These are phyloP conservation scores for Drosophila chauvacae DNA, from an alignment of 1,140 invertebrate species.

Conservation along the genomic window DNA sequence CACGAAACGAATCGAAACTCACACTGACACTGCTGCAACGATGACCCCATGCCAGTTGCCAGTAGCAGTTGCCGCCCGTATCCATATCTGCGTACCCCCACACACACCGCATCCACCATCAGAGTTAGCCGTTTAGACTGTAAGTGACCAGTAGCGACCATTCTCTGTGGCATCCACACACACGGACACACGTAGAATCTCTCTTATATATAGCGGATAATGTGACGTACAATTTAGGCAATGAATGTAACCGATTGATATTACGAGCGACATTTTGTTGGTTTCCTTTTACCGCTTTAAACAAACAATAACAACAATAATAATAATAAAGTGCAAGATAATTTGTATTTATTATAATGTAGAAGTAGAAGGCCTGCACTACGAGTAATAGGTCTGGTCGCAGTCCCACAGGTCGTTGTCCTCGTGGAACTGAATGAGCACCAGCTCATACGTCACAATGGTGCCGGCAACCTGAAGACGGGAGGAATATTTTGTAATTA, in stretches of 20 bases:
- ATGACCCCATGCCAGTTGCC: constrained; percentile 64
- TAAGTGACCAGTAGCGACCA: constrained; percentile 47
- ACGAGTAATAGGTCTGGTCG: constrained; percentile 63
- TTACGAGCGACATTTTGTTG: constrained; percentile 80
- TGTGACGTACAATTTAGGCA: constrained; percentile 59
- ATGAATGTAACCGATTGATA: constrained; percentile 78
- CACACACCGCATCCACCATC: constrained; percentile 28
- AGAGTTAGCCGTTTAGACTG: constrained; percentile 35
- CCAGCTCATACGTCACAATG: constrained; percentile 88
- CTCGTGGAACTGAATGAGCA: constrained; percentile 85
- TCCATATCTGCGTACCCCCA: constrained; percentile 9
- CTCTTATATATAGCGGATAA: constrained; percentile 42
- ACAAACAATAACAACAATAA: constrained; percentile 42
- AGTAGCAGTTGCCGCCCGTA: constrained; percentile 30
- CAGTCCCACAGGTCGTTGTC: constrained; percentile 73
- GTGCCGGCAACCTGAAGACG: constrained; percentile 85
- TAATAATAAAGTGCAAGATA: constrained; percentile 67
- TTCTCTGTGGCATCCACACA: constrained; percentile 62
- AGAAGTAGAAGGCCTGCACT: not conserved
- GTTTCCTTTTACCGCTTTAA: constrained; percentile 77
- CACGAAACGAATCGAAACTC: constrained; percentile 22
- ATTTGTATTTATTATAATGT: constrained; percentile 53
- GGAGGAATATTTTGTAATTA: no score
- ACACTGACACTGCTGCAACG: constrained; percentile 28
- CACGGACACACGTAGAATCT: constrained; percentile 62